A percentile compares a stretch with the other conserved stretches of the same genome.
Evolutionary conservation across 1,140 invertebrate species (phyloP).

Genomic region (Catajapyx aquilonaris): DNA sequence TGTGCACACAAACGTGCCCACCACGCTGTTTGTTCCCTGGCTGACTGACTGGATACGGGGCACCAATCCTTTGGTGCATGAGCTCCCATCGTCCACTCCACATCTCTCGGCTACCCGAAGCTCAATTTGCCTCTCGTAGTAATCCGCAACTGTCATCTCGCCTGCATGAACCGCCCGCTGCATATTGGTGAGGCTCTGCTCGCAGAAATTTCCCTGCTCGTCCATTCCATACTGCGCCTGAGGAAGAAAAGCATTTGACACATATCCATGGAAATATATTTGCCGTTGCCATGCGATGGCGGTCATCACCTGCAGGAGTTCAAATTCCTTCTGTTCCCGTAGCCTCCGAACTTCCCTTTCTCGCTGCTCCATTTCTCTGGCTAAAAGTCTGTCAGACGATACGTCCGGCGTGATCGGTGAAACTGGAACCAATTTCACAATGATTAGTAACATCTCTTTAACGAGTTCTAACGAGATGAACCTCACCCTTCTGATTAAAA

Average conservation of each 20-base stretch:
- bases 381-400: conserved; percentile 30
- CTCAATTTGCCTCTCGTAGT: conserved; percentile 58
- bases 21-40: conserved; percentile 39
- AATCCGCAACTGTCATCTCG: conserved; percentile 62
- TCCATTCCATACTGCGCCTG: conserved; percentile 76
- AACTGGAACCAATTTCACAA: conserved; percentile 6
- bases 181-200: conserved; percentile 61
- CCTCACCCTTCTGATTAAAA: conserved; percentile 30
- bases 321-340: conserved; percentile 58
- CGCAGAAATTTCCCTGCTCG: conserved; percentile 55
- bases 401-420: conserved; percentile 27
- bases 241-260: conserved; percentile 4
- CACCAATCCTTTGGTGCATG: conserved; percentile 46
- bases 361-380: conserved; percentile 33
- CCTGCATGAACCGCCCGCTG: conserved; percentile 63
- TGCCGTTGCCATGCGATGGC: no score
- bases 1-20: conserved; percentile 47
- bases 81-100: conserved; percentile 62
- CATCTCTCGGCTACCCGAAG: conserved; percentile 46
- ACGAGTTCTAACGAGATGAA: no score
- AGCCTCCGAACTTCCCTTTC: conserved; percentile 47
- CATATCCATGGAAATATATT: neutral
- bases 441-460: no score
- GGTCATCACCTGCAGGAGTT: conserved; percentile 46
- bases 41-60: conserved; percentile 44